Evolutionary conservation across 2,888 invertebrate genomes (phyloP).

Genomic region (Eremobia ochroleuca): DNA sequence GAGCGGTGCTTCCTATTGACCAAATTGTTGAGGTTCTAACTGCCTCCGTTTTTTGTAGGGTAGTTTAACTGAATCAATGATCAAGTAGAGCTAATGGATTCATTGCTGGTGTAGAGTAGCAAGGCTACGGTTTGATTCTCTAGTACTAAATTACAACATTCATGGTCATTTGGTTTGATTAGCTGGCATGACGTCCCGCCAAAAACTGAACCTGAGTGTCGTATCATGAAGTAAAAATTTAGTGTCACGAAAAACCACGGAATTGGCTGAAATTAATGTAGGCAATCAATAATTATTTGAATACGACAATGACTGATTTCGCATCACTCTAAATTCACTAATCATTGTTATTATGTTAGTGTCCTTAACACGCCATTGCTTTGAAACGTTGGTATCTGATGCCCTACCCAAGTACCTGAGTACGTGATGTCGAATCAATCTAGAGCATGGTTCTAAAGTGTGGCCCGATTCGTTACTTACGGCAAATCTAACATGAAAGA

Average conservation of each 20-base stretch:
- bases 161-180: not conserved
- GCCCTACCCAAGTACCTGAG: not conserved
- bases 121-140: not conserved
- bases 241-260: not conserved
- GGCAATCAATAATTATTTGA: not conserved
- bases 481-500: not conserved
- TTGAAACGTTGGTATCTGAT: not conserved
- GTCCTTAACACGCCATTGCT: not conserved
- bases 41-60: not conserved
- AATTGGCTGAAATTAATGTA: not conserved
- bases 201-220: not conserved
- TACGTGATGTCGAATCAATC: not conserved
- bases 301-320: not conserved
- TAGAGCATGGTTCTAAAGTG: not conserved
- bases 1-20: slow-evolving; percentile 6
- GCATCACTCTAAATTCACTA: not conserved
- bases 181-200: no score
- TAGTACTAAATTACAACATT: not conserved
- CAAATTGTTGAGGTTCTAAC: slow-evolving; percentile 14
- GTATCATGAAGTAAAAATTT: not conserved
- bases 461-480: no score
- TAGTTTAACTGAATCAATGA: not conserved
- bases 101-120: not conserved
- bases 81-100: not conserved
- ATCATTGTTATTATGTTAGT: not conserved